Evolutionary conservation across 2,888 invertebrate genomes (phyloP), one percentile per base, ranked within the genome.

Genomic region (Clanis bilineata): DNA sequence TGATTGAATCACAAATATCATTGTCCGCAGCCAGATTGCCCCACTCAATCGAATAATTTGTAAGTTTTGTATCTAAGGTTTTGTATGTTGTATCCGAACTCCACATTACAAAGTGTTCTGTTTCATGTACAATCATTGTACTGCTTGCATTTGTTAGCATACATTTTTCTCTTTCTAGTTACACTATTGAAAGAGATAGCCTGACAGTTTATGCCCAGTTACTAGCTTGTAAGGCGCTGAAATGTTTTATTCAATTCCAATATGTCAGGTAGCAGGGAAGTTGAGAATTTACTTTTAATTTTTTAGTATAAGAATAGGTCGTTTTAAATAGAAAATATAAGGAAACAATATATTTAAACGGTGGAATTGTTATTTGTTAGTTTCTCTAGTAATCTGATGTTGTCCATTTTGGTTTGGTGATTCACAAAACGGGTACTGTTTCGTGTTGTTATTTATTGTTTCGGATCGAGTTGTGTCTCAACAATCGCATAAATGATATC

Each of bases 211-310:
- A 51, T 32, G 51, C 32, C 32, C 28, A 32, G 18, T 32, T 51
- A 32, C 51, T 51, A 51, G 18, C 32, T 18, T 51, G 51, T 51
- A 32, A 32, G 51, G 28, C 51, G 32, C 28, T 51, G 51, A 28
- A 51, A 51, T 51, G 41, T 56, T 56, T 38, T 56, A 43, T 56
- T 60, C 56, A 64, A 77, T 80, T 85, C 81, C 86, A 86, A 86
- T 82, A 89, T 88, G 90, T 88, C 88, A 88, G 86, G 74, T 76
- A 72, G 74, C 70, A 70, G 73, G 71, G 72, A 78, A 78, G 77
- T 78, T 73, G 72, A 71, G 70, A 73, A 71, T 72, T 77, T 77
- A 80, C 69, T 76, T 82, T 80, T 74, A 71, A 28, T 54, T 77
- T 76, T 71, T 73, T 75, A 79, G 70, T 65, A 59, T 77, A 74